A percentile compares a stretch with the other conserved stretches of the same genome.
Conservation (phyloP, 2,113 vertebrate species). For the Archilochus colubris region DNA sequence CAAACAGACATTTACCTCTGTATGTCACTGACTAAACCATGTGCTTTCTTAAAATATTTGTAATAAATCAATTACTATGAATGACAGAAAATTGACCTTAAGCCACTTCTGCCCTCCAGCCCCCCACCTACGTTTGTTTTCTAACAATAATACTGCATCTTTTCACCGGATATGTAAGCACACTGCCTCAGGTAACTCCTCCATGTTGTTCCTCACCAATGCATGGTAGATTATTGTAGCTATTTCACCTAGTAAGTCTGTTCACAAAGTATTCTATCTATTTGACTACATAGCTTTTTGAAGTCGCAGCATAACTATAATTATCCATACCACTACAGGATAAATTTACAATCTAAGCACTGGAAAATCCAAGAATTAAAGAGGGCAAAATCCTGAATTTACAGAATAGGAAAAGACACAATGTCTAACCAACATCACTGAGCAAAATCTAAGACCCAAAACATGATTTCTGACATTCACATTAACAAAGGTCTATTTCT, state of each 20-base stretch:
- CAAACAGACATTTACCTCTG: not conserved
- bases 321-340: not conserved
- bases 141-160: accelerated
- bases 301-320: not conserved
- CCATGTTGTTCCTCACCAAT: not conserved
- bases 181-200: not conserved
- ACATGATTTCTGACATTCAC: not conserved
- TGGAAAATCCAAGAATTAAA: not conserved
- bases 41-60: not conserved
- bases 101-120: not conserved
- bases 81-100: not conserved
- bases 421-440: not conserved
- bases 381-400: not conserved
- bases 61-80: not conserved
- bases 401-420: not conserved
- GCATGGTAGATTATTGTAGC: not conserved
- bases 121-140: not conserved
- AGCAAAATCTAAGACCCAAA: not conserved
- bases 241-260: not conserved
- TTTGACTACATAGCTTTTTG: not conserved
- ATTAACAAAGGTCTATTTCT: not conserved
- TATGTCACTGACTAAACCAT: not conserved
- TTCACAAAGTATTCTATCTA: not conserved
- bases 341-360: not conserved
- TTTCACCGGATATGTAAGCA: not conserved